phyloP scores from a whole-genome alignment of 53 echinoderm and acorn worm species.

The Patiria pectinifera region DNA sequence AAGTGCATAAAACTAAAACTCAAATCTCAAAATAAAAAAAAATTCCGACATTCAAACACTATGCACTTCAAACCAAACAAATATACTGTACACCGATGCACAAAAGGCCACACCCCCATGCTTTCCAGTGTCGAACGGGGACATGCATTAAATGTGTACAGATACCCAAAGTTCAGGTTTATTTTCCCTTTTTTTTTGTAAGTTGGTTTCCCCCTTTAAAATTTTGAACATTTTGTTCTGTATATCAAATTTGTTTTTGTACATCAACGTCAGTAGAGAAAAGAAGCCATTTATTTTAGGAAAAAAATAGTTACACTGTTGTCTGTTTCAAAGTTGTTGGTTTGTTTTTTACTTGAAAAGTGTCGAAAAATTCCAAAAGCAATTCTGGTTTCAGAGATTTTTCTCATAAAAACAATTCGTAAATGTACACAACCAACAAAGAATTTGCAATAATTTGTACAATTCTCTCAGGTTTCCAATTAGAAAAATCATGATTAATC shows the following conservation, averaged over 20 bases:
- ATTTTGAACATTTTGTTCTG: background rate
- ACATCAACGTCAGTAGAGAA: background rate
- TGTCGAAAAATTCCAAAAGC: background rate
- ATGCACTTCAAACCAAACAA: constrained; percentile 48
- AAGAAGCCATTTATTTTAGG: background rate
- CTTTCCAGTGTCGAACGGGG: background rate
- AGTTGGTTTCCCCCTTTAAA: background rate
- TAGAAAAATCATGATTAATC: background rate
- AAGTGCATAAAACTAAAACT: constrained; percentile 35
- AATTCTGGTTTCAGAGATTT: background rate
- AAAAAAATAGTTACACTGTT: background rate
- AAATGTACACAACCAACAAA: background rate
- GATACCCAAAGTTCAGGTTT: background rate
- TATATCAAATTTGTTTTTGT: background rate
- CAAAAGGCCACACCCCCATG: constrained; percentile 37
- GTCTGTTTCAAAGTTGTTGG: background rate
- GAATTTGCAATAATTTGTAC: background rate
- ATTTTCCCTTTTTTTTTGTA: background rate
- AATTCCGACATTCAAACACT: constrained; percentile 37
- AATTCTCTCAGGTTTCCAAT: background rate
- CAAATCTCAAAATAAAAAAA: constrained; percentile 12
- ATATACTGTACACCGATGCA: background rate
- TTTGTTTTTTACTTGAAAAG: background rate
- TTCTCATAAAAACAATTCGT: background rate
- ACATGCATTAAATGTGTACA: background rate